Base-by-base conservation (phyloP, 2,888 invertebrate genomes). In the Chalcosyrphus nemorum region DNA sequence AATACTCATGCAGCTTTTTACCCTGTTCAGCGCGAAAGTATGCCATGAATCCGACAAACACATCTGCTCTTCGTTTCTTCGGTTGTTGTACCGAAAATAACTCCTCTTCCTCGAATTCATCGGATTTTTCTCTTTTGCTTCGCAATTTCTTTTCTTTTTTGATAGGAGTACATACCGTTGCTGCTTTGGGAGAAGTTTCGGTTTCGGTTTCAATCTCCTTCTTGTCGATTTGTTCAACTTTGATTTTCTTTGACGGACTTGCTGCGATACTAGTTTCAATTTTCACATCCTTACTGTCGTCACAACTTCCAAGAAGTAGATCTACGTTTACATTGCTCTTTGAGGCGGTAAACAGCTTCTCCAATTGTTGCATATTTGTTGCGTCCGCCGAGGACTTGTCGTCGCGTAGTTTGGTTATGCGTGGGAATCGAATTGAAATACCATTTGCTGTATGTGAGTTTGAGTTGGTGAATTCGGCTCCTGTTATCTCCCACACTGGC, bases 401-500 rank as follows among this genome's bases (percentile, higher is more conserved):
- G 66, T 94, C 92, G 68, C 98, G 93, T 84, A 97, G 94, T 87
- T 93, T 93, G 0, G 96, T 95, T 0, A 98, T 96, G 86, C 98
- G 93, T 0, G 98, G 98, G 92, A 98, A 98, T 66, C 98, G 93
- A 52, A 98, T 97, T 2, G 98, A 98, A 88, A 99, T 98, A 1
- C 98, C 97, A 88, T 96, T 95, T 0, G 98, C 98, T 1, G 98
- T 98, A 89, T 99, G 98, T 4, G 95, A 93, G 72, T 95, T 95
- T 2, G 96, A 95, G 90, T 95, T 94, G 1, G 96, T 95, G 86
- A 96, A 94, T 90, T 96, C 96, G 0, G 96, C 96, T 0, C 96
- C 94, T 0, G 97, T 97, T 76, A 98, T 97, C 92, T 98, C 98
- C 98, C 98, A 98, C 6, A 99, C 96, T 0, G 97, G 98, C 90